phyloP scores from a whole-genome alignment of 2,113 vertebrate species.

The Pogonocichla stellata region DNA sequence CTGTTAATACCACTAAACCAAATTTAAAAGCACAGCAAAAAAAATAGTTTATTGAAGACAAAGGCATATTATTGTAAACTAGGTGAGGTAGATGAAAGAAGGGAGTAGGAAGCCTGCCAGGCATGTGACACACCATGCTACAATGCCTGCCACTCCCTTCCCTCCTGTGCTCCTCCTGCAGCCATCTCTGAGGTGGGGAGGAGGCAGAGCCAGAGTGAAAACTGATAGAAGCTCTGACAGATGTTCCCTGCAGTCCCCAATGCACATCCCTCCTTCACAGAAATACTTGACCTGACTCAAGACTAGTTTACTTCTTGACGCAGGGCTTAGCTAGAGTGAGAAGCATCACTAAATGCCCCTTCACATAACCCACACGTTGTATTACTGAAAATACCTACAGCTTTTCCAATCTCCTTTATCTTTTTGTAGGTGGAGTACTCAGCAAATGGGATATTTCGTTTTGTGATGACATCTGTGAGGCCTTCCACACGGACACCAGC shows the following conservation, averaged over 20 bases:
- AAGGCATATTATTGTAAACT: neutral
- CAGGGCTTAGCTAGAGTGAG: neutral
- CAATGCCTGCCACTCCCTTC: fast-evolving
- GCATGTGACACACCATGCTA: neutral
- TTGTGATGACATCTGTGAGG: slow-evolving; percentile 77
- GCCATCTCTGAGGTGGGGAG: neutral
- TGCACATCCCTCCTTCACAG: neutral
- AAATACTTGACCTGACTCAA: neutral
- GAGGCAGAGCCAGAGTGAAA: neutral
- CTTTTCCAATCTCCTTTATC: slow-evolving; percentile 79
- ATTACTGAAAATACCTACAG: slow-evolving; percentile 66
- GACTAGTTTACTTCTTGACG: neutral
- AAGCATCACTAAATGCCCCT: neutral
- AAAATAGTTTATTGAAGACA: neutral
- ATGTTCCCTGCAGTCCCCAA: neutral
- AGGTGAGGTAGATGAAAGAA: neutral
- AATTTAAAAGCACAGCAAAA: neutral
- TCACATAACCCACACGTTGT: neutral
- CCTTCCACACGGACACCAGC: slow-evolving; percentile 79
- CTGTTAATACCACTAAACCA: neutral
- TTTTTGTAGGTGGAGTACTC: slow-evolving; percentile 66
- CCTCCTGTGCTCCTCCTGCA: neutral
- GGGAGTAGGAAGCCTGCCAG: neutral
- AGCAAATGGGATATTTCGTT: slow-evolving; percentile 54
- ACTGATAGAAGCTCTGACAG: neutral